A percentile compares a stretch with the other conserved stretches of the same genome.
phyloP scores from a whole-genome alignment of 1,140 invertebrate species.

The Euura saliciscinereae region DNA sequence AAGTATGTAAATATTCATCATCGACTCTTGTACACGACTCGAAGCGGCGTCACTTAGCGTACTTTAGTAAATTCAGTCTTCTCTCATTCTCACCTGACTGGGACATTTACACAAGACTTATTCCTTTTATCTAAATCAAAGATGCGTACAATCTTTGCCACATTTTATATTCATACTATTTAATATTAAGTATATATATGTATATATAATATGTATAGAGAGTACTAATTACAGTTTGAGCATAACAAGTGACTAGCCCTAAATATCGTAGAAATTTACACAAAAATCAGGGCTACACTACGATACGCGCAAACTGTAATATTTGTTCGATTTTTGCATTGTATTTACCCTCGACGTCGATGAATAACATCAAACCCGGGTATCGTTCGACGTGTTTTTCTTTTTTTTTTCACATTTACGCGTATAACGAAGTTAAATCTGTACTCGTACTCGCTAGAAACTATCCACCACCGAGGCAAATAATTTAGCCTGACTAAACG shows the following conservation, averaged over 20 bases:
- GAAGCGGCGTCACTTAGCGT: background rate
- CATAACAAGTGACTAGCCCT: background rate
- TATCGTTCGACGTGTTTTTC: background rate
- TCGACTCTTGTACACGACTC: background rate
- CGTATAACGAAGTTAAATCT: background rate
- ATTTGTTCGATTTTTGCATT: constrained; percentile 1
- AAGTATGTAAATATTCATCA: too few relatives aligned
- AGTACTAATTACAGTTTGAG: background rate
- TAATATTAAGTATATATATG: background rate
- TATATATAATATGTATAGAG: background rate
- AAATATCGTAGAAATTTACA: background rate
- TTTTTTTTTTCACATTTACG: background rate
- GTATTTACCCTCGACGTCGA: background rate
- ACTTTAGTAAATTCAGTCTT: constrained; percentile 6
- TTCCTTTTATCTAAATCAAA: background rate
- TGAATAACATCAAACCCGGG: too few relatives aligned
- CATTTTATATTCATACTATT: constrained; percentile 1
- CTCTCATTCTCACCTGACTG: background rate
- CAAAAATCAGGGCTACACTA: background rate
- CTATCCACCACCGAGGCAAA: constrained; percentile 5
- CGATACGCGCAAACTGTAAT: background rate
- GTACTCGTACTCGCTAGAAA: background rate
- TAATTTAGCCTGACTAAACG: background rate
- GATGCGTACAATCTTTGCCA: background rate
- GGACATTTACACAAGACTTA: background rate